Base-by-base conservation (phyloP, 2,113 vertebrate genomes). In the Eonycteris spelaea region DNA sequence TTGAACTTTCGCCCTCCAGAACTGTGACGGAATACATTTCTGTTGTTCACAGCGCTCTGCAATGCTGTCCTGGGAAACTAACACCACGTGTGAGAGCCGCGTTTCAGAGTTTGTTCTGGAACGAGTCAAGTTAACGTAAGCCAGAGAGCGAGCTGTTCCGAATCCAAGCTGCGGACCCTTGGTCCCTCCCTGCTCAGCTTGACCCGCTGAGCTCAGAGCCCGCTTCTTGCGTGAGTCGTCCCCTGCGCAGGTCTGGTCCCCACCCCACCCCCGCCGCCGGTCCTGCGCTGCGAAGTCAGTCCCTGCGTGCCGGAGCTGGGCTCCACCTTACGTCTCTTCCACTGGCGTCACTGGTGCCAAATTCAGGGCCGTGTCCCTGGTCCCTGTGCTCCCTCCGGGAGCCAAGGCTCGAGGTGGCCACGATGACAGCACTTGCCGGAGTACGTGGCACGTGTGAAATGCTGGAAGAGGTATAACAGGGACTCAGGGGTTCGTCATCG, bases 141-240 rank as follows among this genome's bases (percentile, higher is more conserved):
- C 22, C 24, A 9, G 35, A 2, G 85, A 24, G 19, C 65, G 19
- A 83, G 19, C 40, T 14, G 59, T 48, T 45, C 45, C 40, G 7
- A 12, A 22, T 10, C 16, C 7, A 21, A 15, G 26, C 35, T 33
- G 14, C 35, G 9, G 18, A 5, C 6, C 28, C 1, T 7, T 2
- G 84, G 21, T 11, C 40, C 22, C 5, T 0, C 3, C 5, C 0
- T 30, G 19, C 45, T 21, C 0, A 7, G 11, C 15, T 30, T 0
- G 0, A 10, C 0, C 35, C 33, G 21, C 75, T 26, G 38, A 1
- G 9, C 3, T 78, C 26, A 4, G 48, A 21, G 35, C 19, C 48
- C 1, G 43, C 1, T 33, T 8, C 28, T 15, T 0, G 19, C 26
- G 63, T 4, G 0, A 8, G 35, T 4, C 1, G 0, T 2, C 7